Base-by-base conservation (phyloP, 23 tunicate species). In the Ascidia mentula region DNA sequence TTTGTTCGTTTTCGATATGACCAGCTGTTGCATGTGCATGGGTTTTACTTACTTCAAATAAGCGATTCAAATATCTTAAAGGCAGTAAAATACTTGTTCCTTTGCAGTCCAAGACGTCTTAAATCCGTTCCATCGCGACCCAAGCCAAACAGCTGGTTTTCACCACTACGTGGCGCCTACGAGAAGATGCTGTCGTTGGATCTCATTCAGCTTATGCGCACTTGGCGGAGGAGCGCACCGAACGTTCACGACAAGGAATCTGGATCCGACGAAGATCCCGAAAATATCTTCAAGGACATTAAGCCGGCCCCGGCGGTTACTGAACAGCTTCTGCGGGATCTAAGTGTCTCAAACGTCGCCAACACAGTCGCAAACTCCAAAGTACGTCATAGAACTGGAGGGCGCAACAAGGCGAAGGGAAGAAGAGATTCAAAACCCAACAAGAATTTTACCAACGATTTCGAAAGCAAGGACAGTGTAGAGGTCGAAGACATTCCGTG, bases 181-280 rank as follows among this genome's bases (percentile, higher is more conserved):
- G 65, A 53, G 65, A 53, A 53, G 65, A 26, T 53, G 4, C 65
- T 6, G 65, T 71, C 75, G 75, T 71, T 71, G 4, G 75, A 71
- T 9, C 33, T 71, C 38, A 34, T 71, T 4, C 75, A 71, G 37
- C 18, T 71, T n/a, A 34, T 71, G 37, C 75, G 75, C 37, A 36
- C 38, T 35, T 34, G 38, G 75, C 37, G 75, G 75, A 71, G 38
- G 38, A 35, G 37, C 38, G 75, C n/a, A 35, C 18, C 75, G 38
- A 53, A 53, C 65, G 65, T 28, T 26, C 65, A 53, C 65, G 65
- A 53, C 65, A 53, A 53, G 24, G 65, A 53, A 53, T 71, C 38
- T 18, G 65, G 65, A 26, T 71, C 75, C 37, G 75, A 74, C 36
- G 53, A 74, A 30, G 78, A 74, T 31, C 78, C 53, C 22, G 78